phyloP scores from a whole-genome alignment of 2,888 invertebrate genomes.

The Schizaphis graminum region DNA sequence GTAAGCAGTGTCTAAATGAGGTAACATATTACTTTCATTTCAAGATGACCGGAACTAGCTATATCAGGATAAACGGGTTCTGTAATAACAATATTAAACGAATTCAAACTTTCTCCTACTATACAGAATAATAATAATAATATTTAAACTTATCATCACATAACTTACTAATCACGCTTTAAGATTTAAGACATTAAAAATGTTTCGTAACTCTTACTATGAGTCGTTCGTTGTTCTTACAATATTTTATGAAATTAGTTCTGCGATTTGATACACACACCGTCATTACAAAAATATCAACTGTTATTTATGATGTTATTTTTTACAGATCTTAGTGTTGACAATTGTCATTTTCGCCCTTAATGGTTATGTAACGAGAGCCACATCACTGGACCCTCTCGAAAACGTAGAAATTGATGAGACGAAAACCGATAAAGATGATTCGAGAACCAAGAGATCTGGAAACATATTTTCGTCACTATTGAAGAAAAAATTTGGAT shows the following conservation, averaged over 20 bases:
- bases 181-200: slow-evolving; percentile 9
- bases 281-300: background rate
- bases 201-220: slow-evolving; percentile 22
- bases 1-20: slow-evolving; percentile 46
- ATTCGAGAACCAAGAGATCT: slow-evolving; percentile 69
- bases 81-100: slow-evolving; percentile 55
- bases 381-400: slow-evolving; percentile 20
- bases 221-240: background rate
- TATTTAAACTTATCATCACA: slow-evolving; percentile 35
- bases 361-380: slow-evolving; percentile 24
- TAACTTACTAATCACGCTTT: slow-evolving; percentile 39
- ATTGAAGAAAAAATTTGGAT: slow-evolving; percentile 66
- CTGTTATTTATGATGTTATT: background rate
- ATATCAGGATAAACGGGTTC: slow-evolving; percentile 60
- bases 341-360: slow-evolving; percentile 35
- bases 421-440: slow-evolving; percentile 63
- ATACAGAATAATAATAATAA: slow-evolving; percentile 28
- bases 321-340: slow-evolving; percentile 41
- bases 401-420: slow-evolving; percentile 21
- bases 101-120: slow-evolving; percentile 57
- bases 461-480: slow-evolving; percentile 66
- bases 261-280: background rate
- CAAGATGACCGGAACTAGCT: slow-evolving; percentile 63
- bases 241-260: slow-evolving; percentile 40
- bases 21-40: slow-evolving; percentile 64